Evolutionary conservation across 92 coral and sea anemone genomes (phyloP).

Genomic region (Parazoanthus darwini): DNA sequence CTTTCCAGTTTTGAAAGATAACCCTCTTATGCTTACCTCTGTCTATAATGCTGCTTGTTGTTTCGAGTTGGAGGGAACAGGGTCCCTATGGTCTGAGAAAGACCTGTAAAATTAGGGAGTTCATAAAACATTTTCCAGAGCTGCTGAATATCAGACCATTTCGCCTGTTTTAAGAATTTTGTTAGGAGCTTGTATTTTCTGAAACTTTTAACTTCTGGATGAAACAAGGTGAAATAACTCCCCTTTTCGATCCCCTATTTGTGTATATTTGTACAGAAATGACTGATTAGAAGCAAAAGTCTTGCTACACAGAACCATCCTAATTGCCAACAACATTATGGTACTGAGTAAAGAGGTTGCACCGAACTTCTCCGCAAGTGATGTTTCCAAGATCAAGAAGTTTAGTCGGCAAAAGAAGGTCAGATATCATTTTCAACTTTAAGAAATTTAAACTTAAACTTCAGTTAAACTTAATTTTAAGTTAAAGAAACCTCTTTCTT

Average conservation of each 20-base stretch:
- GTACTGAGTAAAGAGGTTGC: slow-evolving; percentile 98
- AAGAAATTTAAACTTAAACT: too few species aligned
- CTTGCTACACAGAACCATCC: slow-evolving; percentile 66
- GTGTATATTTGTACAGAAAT: not conserved
- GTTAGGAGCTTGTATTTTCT: not conserved
- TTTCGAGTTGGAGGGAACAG: not conserved
- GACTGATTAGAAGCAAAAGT: not conserved
- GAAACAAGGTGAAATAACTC: not conserved
- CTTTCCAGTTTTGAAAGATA: not conserved
- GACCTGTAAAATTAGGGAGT: too few species aligned
- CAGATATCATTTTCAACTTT: not conserved
- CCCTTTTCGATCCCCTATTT: not conserved
- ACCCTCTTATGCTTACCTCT: too few species aligned
- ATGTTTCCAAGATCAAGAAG: slow-evolving; percentile 91
- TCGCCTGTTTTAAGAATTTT: too few species aligned
- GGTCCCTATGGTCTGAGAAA: not conserved
- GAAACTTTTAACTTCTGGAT: not conserved
- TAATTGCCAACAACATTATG: slow-evolving; percentile 89
- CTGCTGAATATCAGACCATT: too few species aligned
- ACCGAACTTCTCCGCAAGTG: slow-evolving; percentile 93
- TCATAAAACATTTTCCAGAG: too few species aligned
- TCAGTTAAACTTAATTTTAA: not conserved
- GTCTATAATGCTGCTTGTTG: too few species aligned
- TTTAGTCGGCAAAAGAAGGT: slow-evolving; percentile 91
- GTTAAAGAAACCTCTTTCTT: not conserved